A percentile compares a stretch with the other conserved stretches of the same genome.
Evolutionary conservation across 2,797 vertebrate species (phyloP).

Genomic region (Syngnathus acus): DNA sequence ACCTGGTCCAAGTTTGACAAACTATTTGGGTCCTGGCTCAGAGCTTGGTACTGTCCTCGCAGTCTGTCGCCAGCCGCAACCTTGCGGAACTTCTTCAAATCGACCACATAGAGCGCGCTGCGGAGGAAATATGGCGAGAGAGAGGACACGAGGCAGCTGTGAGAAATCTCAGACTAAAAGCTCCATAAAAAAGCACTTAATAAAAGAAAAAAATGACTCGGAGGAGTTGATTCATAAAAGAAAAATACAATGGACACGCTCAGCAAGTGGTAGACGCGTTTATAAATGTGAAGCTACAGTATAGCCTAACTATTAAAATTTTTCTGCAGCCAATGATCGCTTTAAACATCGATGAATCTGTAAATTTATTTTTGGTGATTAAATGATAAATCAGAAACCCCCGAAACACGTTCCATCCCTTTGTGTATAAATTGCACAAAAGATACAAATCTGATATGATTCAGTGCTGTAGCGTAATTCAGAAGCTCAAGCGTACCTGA

Average conservation of each 20-base stretch:
- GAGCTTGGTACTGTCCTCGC: slow-evolving; percentile 90
- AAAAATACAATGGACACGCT: not conserved
- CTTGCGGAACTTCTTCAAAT: slow-evolving; percentile 91
- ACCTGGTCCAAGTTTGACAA: slow-evolving; percentile 97
- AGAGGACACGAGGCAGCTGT: slow-evolving; percentile 8
- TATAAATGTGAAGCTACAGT: not conserved
- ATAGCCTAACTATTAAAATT: too few relatives aligned
- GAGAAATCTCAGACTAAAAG: slow-evolving; percentile 15
- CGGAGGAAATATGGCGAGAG: slow-evolving; percentile 1
- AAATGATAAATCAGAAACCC: too few relatives aligned
- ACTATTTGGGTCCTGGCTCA: slow-evolving; percentile 95
- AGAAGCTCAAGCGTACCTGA: slow-evolving; percentile 71
- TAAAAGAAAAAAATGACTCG: slow-evolving; percentile 2
- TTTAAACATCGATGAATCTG: too few relatives aligned
- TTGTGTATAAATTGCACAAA: too few relatives aligned
- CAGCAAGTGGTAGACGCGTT: not conserved
- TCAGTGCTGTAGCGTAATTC: not conserved
- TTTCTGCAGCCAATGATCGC: too few relatives aligned
- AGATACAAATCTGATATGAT: not conserved
- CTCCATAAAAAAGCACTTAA: not conserved
- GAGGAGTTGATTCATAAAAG: not conserved
- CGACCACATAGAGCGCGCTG: slow-evolving; percentile 93
- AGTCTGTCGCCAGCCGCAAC: slow-evolving; percentile 92
- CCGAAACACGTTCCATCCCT: too few relatives aligned
- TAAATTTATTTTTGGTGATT: too few relatives aligned